A percentile compares a stretch with the other conserved stretches of the same genome.
Conservation (phyloP, 2,797 vertebrate genomes). For the Falco columbarius region DNA sequence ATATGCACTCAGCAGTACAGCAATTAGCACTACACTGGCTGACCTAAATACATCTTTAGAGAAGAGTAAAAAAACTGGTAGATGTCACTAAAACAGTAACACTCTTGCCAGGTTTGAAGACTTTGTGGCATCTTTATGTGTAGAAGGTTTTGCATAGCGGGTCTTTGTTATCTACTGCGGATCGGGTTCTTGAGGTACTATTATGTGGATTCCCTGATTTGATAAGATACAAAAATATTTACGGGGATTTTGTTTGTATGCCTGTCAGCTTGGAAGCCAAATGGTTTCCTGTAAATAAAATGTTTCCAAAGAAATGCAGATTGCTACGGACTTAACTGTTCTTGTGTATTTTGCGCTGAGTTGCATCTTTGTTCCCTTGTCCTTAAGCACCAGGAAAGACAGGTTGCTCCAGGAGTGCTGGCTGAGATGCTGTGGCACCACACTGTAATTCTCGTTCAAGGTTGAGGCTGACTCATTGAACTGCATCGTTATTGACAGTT, state of each 20-base stretch:
- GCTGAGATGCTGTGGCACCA: neutral
- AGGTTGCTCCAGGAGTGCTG: neutral
- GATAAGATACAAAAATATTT: slow-evolving; percentile 14
- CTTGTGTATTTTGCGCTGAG: neutral
- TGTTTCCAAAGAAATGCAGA: neutral
- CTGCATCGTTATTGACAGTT: neutral
- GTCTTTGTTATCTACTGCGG: neutral
- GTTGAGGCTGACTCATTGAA: neutral
- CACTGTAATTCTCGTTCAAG: neutral
- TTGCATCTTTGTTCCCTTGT: neutral
- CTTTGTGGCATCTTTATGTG: neutral
- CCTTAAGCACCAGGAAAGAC: neutral
- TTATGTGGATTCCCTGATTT: neutral
- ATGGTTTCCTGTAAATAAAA: neutral
- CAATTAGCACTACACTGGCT: neutral
- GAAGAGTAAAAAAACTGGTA: neutral
- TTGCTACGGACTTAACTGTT: neutral
- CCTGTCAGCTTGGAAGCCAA: neutral
- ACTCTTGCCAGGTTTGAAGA: neutral
- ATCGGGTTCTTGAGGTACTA: neutral
- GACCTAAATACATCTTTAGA: neutral
- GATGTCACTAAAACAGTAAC: neutral
- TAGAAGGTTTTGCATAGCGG: neutral
- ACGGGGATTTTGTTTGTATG: neutral
- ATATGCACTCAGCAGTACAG: neutral